These are phyloP conservation scores for Cyphomyrus discorhynchus DNA, from an alignment of 2,113 vertebrate species.

Conservation along the genomic window DNA sequence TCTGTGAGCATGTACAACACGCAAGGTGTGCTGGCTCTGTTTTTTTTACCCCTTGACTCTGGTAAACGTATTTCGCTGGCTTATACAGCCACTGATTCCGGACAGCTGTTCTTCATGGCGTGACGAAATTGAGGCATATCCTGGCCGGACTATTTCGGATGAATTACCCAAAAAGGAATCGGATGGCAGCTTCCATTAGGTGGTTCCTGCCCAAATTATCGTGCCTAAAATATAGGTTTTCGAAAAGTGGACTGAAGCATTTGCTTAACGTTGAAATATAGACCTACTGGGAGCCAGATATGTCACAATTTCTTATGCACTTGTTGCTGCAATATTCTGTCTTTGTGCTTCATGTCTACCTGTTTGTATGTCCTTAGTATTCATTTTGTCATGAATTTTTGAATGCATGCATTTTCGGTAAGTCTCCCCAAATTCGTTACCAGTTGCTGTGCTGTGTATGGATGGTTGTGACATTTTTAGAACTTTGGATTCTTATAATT, in stretches of 20 bases:
- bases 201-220: neutral
- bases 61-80: constrained; percentile 33
- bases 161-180: neutral
- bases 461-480: neutral
- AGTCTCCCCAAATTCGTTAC: neutral
- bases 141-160: constrained; percentile 33
- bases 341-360: constrained; percentile 7
- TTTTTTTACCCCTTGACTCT: constrained; percentile 46
- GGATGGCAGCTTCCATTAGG: neutral
- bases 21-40: constrained; percentile 90
- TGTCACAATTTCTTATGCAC: constrained; percentile 20
- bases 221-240: neutral
- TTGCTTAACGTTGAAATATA: neutral
- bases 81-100: constrained; percentile 28
- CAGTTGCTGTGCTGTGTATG: neutral
- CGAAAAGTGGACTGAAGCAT: neutral
- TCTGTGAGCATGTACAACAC: constrained; percentile 99
- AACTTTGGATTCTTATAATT: neutral
- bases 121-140: constrained; percentile 23
- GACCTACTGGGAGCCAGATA: constrained; percentile 41
- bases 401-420: constrained; percentile 5
- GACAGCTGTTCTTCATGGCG: constrained; percentile 22
- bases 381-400: constrained; percentile 21
- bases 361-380: constrained; percentile 19
- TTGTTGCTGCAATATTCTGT: constrained; percentile 12